Evolutionary conservation across 2,113 vertebrate genomes (phyloP).

Genomic region (Chaetodon auriga): DNA sequence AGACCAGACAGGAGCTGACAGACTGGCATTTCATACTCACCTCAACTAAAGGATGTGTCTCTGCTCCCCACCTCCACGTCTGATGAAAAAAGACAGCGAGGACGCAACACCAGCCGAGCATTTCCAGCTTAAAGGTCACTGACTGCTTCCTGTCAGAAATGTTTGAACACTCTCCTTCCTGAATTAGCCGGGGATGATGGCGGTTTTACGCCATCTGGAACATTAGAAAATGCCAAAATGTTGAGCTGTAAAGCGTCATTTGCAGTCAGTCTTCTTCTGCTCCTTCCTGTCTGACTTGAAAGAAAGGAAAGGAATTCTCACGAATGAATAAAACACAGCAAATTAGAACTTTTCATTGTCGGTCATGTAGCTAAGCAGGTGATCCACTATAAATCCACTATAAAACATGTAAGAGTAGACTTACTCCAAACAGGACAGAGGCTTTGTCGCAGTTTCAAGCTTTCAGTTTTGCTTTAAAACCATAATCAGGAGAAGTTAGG

Average conservation of each 20-base stretch:
- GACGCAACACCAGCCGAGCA: constrained; percentile 36
- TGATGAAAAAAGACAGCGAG: constrained; percentile 57
- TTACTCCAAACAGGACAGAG: background rate
- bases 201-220: constrained; percentile 40
- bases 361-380: background rate
- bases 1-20: constrained; percentile 64
- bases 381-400: background rate
- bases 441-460: background rate
- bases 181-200: constrained; percentile 34
- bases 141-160: constrained; percentile 64
- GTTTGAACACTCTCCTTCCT: constrained; percentile 29
- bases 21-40: constrained; percentile 74
- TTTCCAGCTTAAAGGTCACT: constrained; percentile 76
- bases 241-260: constrained; percentile 18
- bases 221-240: constrained; percentile 35
- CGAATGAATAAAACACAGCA: too few species aligned
- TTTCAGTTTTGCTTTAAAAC: background rate
- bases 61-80: constrained; percentile 26
- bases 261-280: background rate
- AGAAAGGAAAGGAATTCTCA: background rate
- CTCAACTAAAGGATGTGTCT: constrained; percentile 56
- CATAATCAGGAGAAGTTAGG: background rate
- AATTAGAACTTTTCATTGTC: background rate
- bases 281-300: background rate
- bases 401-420: background rate